Conservation (phyloP, 2,888 invertebrate genomes). For the Fabriciana adippe region DNA sequence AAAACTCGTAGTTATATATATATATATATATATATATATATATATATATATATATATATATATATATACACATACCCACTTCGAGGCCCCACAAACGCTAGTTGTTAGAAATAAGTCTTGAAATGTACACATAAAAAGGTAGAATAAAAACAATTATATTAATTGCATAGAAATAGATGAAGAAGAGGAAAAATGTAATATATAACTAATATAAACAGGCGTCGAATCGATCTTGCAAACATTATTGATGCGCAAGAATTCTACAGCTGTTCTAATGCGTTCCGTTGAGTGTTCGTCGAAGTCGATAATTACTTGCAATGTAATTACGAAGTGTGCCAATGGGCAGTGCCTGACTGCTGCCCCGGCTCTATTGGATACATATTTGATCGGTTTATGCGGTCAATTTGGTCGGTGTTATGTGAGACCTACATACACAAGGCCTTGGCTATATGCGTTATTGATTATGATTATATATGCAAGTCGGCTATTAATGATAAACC, state of each 20-base stretch:
- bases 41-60: no score
- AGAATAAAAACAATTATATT: no score
- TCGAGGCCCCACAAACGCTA: no score
- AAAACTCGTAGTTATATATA: no score
- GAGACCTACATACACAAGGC: slow-evolving; percentile 44
- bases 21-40: no score
- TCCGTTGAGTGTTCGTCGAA: slow-evolving; percentile 41
- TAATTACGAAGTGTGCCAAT: slow-evolving; percentile 52
- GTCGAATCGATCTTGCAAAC: slow-evolving; percentile 30
- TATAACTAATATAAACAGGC: slow-evolving; percentile 27
- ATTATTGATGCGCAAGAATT: slow-evolving; percentile 42
- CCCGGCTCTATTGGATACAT: slow-evolving; percentile 42
- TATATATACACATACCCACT: no score
- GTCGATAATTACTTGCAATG: slow-evolving; percentile 46
- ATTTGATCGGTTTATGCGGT: slow-evolving; percentile 46
- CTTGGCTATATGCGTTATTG: slow-evolving; percentile 36
- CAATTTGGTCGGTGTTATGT: slow-evolving; percentile 46
- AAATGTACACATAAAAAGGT: no score
- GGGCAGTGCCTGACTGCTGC: slow-evolving; percentile 40
- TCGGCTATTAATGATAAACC: slow-evolving; percentile 26
- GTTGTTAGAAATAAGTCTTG: no score
- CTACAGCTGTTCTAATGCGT: slow-evolving; percentile 45
- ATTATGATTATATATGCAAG: slow-evolving; percentile 38
- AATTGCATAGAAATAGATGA: no score
- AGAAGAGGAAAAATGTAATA: not conserved